Percentiles rank a stretch among this genome's conserved stretches.
phyloP scores from a whole-genome alignment of 2,113 vertebrate genomes.

The Puma concolor region DNA sequence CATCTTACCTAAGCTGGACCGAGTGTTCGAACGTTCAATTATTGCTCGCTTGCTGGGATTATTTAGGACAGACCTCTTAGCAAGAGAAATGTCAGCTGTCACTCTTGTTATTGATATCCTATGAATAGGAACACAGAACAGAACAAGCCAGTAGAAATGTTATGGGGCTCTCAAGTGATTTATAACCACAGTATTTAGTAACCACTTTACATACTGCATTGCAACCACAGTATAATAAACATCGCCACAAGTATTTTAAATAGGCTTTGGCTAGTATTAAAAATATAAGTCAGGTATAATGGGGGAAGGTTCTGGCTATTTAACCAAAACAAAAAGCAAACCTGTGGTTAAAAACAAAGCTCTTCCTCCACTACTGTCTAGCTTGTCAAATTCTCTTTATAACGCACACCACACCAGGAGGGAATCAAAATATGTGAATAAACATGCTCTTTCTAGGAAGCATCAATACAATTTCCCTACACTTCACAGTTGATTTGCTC shows the following conservation, averaged over 20 bases:
- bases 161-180: constrained; percentile 9
- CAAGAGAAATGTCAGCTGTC: constrained; percentile 99
- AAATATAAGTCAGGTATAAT: constrained; percentile 32
- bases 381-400: constrained; percentile 13
- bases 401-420: not conserved
- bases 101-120: constrained; percentile 99
- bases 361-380: not conserved
- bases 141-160: constrained; percentile 69
- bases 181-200: constrained; percentile 61
- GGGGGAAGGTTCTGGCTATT: not conserved
- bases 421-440: constrained; percentile 48
- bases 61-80: constrained; percentile 98
- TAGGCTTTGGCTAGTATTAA: not conserved
- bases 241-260: constrained; percentile 34
- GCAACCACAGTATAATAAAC: constrained; percentile 6
- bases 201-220: constrained; percentile 47
- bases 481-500: constrained; percentile 50
- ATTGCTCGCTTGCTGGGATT: constrained; percentile 99
- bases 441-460: constrained; percentile 47
- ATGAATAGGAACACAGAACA: constrained; percentile 82
- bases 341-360: not conserved
- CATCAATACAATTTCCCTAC: not conserved
- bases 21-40: constrained; percentile 97
- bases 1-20: constrained; percentile 95
- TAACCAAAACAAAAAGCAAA: not conserved